phyloP scores from a whole-genome alignment of 2,888 invertebrate genomes.

The Achlya flavicornis region DNA sequence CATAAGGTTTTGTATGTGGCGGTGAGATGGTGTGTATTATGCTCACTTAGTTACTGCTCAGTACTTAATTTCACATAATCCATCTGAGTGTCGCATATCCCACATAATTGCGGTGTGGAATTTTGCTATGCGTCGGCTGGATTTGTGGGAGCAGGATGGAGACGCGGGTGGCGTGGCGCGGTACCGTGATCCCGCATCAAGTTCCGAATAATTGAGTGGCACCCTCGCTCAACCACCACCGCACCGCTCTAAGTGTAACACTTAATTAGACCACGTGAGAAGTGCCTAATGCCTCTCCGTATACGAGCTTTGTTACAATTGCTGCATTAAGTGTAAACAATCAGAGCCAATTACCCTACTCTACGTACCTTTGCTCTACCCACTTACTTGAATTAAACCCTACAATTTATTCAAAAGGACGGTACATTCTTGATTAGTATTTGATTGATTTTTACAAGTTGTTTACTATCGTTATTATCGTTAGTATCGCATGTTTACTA shows the following conservation, averaged over 20 bases:
- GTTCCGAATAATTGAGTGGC: slow-evolving; percentile 77
- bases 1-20: slow-evolving; percentile 31
- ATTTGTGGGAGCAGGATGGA: slow-evolving; percentile 49
- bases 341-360: slow-evolving; percentile 42
- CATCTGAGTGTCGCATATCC: slow-evolving; percentile 71
- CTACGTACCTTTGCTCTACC: slow-evolving; percentile 16
- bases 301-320: slow-evolving; percentile 55
- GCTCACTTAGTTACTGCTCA: slow-evolving; percentile 68
- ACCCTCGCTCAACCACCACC: slow-evolving; percentile 54
- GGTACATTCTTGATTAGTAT: slow-evolving; percentile 1
- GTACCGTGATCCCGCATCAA: slow-evolving; percentile 72
- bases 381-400: slow-evolving; percentile 5
- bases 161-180: slow-evolving; percentile 18
- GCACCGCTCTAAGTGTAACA: slow-evolving; percentile 63
- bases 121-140: slow-evolving; percentile 66
- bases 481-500: too few species aligned
- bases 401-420: slow-evolving; percentile 10
- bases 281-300: slow-evolving; percentile 59
- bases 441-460: background rate
- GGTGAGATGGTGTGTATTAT: slow-evolving; percentile 62
- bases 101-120: slow-evolving; percentile 72
- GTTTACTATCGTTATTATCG: background rate
- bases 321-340: slow-evolving; percentile 62
- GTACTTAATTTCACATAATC: slow-evolving; percentile 78
- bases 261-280: slow-evolving; percentile 79